phyloP scores from a whole-genome alignment of 2,797 vertebrate species.

The Lithobates sylvaticus region DNA sequence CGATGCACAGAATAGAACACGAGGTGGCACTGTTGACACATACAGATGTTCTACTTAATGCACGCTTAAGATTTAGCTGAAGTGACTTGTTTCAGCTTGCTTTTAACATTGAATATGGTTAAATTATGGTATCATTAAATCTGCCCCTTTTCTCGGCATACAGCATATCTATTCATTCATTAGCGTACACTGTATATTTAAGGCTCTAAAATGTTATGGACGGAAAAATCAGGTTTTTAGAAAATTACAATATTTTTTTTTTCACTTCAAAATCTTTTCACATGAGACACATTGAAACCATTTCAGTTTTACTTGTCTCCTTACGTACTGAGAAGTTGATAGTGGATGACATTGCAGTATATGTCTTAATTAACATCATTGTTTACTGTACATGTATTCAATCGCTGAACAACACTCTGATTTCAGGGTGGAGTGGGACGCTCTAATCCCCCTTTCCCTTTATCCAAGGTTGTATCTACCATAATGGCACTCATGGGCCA shows the following conservation, averaged over 20 bases:
- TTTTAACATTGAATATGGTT: slow-evolving; percentile 64
- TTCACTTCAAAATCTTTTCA: not conserved
- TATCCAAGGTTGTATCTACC: too few relatives aligned
- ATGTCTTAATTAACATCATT: too few relatives aligned
- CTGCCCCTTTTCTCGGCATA: slow-evolving; percentile 65
- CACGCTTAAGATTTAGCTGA: slow-evolving; percentile 27
- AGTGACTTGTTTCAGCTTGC: slow-evolving; percentile 51
- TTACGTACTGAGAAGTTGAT: too few relatives aligned
- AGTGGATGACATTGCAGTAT: too few relatives aligned
- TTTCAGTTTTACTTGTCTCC: too few relatives aligned
- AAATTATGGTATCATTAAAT: slow-evolving; percentile 71
- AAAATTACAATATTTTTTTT: not conserved
- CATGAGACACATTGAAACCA: not conserved
- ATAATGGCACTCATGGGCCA: too few relatives aligned
- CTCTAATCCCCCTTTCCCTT: too few relatives aligned
- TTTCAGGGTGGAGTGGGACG: too few relatives aligned
- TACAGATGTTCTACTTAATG: not conserved
- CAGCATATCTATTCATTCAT: slow-evolving; percentile 62
- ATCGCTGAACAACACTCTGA: too few relatives aligned
- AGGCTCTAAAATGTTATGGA: slow-evolving; percentile 24
- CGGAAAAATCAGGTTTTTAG: slow-evolving; percentile 23
- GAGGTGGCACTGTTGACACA: slow-evolving; percentile 78
- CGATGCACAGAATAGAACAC: slow-evolving; percentile 60
- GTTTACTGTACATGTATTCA: too few relatives aligned
- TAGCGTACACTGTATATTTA: slow-evolving; percentile 46